A percentile compares a stretch with the other conserved stretches of the same genome.
Conservation (phyloP, 2,888 invertebrate genomes). For the Dolichopus griseipennis region DNA sequence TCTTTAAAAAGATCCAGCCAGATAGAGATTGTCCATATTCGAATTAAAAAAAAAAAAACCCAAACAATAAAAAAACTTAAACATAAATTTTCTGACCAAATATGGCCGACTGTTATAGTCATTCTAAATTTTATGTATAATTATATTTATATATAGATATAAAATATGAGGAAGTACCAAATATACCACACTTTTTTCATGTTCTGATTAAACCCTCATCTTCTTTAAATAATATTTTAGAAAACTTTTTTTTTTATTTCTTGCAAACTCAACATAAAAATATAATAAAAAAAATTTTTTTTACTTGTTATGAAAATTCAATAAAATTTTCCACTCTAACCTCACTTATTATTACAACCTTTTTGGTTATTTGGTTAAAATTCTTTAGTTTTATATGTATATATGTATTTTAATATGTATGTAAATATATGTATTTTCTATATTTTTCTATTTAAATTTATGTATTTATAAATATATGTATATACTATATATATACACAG, state of each 20-base stretch:
- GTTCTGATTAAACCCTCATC: neutral
- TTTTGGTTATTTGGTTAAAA: constrained; percentile 9
- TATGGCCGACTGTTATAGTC: neutral
- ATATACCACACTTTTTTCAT: neutral
- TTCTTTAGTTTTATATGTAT: neutral
- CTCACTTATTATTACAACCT: constrained; percentile 7
- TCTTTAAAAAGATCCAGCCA: no score
- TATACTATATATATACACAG: no score
- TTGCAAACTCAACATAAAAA: constrained; percentile 8
- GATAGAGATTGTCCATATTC: no score
- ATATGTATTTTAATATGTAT: neutral
- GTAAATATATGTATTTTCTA: no score
- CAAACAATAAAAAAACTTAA: neutral
- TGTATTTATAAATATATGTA: no score
- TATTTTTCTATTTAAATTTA: no score
- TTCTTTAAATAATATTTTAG: no score
- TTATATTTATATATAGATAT: no score
- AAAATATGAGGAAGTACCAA: neutral
- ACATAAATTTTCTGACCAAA: neutral
- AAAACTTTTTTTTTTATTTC: no score
- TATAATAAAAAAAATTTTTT: neutral
- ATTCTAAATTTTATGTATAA: no score
- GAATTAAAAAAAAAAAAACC: no score
- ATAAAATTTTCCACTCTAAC: constrained; percentile 5
- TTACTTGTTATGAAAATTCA: neutral